A percentile compares a stretch with the other conserved stretches of the same genome.
Evolutionary conservation across 2,797 vertebrate species (phyloP).

Genomic region (Acanthurus leucopareius): DNA sequence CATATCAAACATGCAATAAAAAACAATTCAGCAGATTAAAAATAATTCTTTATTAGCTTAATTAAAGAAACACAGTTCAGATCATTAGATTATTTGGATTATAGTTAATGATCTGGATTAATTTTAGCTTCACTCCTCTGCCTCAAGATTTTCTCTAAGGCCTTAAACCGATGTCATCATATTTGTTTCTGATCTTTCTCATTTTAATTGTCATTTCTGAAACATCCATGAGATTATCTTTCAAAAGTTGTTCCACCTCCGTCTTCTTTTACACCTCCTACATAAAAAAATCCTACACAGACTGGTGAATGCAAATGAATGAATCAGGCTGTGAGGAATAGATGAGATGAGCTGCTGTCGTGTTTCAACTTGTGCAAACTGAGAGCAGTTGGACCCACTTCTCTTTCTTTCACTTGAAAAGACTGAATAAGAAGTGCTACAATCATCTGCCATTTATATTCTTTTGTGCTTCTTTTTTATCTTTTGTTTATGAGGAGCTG

Average conservation of each 20-base stretch:
- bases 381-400: conserved; percentile 5
- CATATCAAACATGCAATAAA: no score
- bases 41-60: no score
- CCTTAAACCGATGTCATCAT: background rate
- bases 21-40: no score
- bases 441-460: background rate
- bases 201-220: conserved; percentile 3
- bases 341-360: background rate
- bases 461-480: background rate
- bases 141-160: background rate
- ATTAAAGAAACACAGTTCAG: no score
- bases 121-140: background rate
- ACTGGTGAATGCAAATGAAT: conserved; percentile 11
- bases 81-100: background rate
- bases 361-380: background rate
- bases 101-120: background rate
- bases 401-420: conserved; percentile 1
- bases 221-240: background rate
- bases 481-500: background rate
- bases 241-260: background rate
- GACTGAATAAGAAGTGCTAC: background rate
- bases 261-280: background rate
- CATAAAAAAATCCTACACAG: background rate
- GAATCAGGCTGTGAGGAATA: background rate
- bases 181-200: background rate